Percentiles rank a stretch among this genome's conserved stretches.
Conservation (phyloP, 2,888 invertebrate species). For the Cryptus armator region DNA sequence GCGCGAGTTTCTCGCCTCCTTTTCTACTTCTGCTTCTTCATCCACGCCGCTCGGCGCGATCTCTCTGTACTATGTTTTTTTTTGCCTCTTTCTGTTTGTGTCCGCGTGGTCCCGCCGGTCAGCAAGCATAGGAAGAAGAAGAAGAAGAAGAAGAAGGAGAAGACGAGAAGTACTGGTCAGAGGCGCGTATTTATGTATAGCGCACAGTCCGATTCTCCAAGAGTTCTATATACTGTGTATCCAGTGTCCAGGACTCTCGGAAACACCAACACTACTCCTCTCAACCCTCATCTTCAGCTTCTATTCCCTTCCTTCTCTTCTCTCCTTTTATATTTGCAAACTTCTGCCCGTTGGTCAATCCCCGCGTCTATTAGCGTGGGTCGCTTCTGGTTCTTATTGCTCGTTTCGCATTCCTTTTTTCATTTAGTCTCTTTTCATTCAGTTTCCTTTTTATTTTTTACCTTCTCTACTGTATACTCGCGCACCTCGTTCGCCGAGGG, state of each 20-base stretch:
- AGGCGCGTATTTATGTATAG: slow-evolving; percentile 58
- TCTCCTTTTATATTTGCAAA: slow-evolving; percentile 37
- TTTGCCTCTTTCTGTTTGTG: slow-evolving; percentile 51
- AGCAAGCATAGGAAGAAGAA: slow-evolving; percentile 36
- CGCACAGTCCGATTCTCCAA: slow-evolving; percentile 52
- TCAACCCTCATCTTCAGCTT: slow-evolving; percentile 36
- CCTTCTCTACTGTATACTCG: slow-evolving; percentile 45
- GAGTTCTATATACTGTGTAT: slow-evolving; percentile 30
- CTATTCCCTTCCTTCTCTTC: slow-evolving; percentile 20
- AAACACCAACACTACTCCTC: slow-evolving; percentile 41
- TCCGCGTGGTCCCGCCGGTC: slow-evolving; percentile 55
- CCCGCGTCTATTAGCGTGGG: slow-evolving; percentile 58
- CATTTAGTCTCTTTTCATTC: slow-evolving; percentile 14
- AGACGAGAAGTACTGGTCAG: slow-evolving; percentile 53
- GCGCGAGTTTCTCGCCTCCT: slow-evolving; percentile 57
- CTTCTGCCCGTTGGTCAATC: slow-evolving; percentile 24
- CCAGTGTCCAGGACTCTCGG: slow-evolving; percentile 44
- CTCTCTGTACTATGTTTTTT: slow-evolving; percentile 31
- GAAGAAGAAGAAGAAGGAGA: slow-evolving; percentile 28
- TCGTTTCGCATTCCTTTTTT: slow-evolving; percentile 44
- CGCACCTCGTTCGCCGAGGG: slow-evolving; percentile 65
- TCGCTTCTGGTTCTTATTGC: slow-evolving; percentile 57
- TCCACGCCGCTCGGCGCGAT: slow-evolving; percentile 25
- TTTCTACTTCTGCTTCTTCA: slow-evolving; percentile 35
- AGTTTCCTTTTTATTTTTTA: slow-evolving; percentile 2